Evolutionary conservation across 2,888 invertebrate species (phyloP), one percentile per base, ranked within the genome.

Genomic region (Troides aeacus): DNA sequence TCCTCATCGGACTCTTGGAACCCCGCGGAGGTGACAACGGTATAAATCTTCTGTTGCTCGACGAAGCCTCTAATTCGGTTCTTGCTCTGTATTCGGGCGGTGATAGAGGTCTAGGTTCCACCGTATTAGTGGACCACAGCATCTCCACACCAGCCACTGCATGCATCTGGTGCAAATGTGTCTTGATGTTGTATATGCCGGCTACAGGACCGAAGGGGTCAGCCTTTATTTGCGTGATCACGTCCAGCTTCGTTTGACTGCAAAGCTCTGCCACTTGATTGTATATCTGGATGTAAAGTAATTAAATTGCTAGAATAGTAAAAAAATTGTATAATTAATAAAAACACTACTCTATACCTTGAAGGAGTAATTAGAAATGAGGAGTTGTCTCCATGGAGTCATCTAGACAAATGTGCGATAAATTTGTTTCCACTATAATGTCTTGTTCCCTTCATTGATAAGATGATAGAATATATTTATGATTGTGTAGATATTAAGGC

Each of bases 141-240:
- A 88, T 77, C 57, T 89, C 88, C 1, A 77, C 72, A 50, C 82
- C 82, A 0, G 87, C 76, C 8, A 82, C 79, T 0, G 80, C 73
- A 61, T 84, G 80, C 66, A 88, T 77, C 71, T 88, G 90, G 23
- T 80, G 82, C 10, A 86, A 75, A 71, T 91, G 92, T 6, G 82
- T 84, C 74, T 94, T 87, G 70, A 95, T 94, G 82, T 95, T 95
- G 84, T 93, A 95, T 78, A 95, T 94, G 66, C 94, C 95, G 4
- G 93, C 94, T 23, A 93, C 77, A 30, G 93, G 83, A 1, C 94
- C 94, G 76, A 93, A 94, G 0, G 94, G 94, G 69, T 94, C 93
- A 0, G 89, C 87, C 66, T 89, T 89, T 53, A 95, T 85, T 72
- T 92, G 88, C 3, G 90, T 84, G 36, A 90, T 87, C 10, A 94